Conservation (phyloP, 1,140 invertebrate species). For the Drosophila pallidifrons region DNA sequence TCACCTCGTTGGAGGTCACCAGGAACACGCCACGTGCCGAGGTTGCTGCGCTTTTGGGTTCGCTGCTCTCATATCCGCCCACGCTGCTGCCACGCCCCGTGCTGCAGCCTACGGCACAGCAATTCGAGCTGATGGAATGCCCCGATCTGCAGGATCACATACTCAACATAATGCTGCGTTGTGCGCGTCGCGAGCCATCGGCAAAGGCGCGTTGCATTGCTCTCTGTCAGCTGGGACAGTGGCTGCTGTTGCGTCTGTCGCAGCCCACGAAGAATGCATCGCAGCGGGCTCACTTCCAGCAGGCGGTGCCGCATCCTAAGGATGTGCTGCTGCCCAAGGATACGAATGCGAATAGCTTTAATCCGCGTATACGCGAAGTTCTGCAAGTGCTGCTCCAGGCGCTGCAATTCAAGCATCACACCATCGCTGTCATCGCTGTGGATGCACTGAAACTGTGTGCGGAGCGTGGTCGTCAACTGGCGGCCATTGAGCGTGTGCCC, state of each 20-base stretch:
- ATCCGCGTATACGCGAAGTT: slow-evolving; percentile 92
- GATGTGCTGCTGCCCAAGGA: slow-evolving; percentile 63
- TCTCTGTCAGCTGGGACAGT: slow-evolving; percentile 94
- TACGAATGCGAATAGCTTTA: slow-evolving; percentile 62
- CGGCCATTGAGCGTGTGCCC: slow-evolving; percentile 76
- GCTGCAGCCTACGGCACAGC: slow-evolving; percentile 91
- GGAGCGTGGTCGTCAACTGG: slow-evolving; percentile 73
- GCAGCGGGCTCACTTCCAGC: slow-evolving; percentile 59
- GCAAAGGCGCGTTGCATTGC: slow-evolving; percentile 95
- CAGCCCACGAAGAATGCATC: slow-evolving; percentile 83
- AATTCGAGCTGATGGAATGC: slow-evolving; percentile 85
- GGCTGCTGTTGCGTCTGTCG: slow-evolving; percentile 91
- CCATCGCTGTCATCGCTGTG: slow-evolving; percentile 81
- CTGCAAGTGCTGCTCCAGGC: slow-evolving; percentile 94
- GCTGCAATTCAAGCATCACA: slow-evolving; percentile 88
- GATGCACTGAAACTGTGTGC: slow-evolving; percentile 80
- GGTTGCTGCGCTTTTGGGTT: slow-evolving; percentile 95
- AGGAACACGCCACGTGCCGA: slow-evolving; percentile 93
- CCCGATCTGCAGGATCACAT: slow-evolving; percentile 92
- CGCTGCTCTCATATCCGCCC: slow-evolving; percentile 92
- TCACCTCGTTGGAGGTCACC: slow-evolving; percentile 91
- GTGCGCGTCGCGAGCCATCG: slow-evolving; percentile 94
- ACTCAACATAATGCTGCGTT: slow-evolving; percentile 93
- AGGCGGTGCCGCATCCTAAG: slow-evolving; percentile 75
- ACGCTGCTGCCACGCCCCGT: slow-evolving; percentile 91